Evolutionary conservation across 2,797 vertebrate genomes (phyloP), one percentile per base, ranked within the genome.

Genomic region (Melanotaenia nigrans): DNA sequence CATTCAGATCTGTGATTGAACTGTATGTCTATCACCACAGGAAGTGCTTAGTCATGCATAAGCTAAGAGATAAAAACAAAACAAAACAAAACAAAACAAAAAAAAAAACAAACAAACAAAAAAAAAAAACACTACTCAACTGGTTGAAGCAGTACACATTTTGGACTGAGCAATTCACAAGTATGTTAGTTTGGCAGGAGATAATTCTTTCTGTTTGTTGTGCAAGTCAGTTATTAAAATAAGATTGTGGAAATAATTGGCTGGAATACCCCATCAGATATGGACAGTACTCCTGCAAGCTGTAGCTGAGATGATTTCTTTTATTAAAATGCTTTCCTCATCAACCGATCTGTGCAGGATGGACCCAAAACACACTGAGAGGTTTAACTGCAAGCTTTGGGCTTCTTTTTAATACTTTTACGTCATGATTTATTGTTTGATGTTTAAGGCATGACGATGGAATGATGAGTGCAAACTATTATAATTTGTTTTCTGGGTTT

Each of bases 41-140:
- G 68, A 81, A 81, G n/a, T 24, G 67, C 60, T 83, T 81, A 90
- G 78, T 90, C 85, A 12, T 42, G 40, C 47, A 57, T 57, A 66
- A 82, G 61, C 56, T 63, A 68, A 64, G 54, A n/a, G 33, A 25
- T 77, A 57, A 30, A 32, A 53, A 70, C 25, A 25, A 25, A 25
- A 1, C 1, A 25, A 25, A 1, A 25, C 1, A 25, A 1, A 25
- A 25, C 1, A 1, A 25, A 25, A 25, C 25, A 25, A 25, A 25
- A 1, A 25, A 25, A 25, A 1, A 25, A 25, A 25, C 25, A 53
- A 25, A 56, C 4, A 42, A 5, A 16, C 12, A 40, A 14, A 42
- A 18, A 42, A 4, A 18, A 4, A 47, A 2, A 20, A 61, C 67
- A 66, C 47, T 25, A 14, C 42, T 25, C 25, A 25, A 49, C 69